Base-by-base conservation (phyloP, 1,140 invertebrate species). In the Linepithema humile region DNA sequence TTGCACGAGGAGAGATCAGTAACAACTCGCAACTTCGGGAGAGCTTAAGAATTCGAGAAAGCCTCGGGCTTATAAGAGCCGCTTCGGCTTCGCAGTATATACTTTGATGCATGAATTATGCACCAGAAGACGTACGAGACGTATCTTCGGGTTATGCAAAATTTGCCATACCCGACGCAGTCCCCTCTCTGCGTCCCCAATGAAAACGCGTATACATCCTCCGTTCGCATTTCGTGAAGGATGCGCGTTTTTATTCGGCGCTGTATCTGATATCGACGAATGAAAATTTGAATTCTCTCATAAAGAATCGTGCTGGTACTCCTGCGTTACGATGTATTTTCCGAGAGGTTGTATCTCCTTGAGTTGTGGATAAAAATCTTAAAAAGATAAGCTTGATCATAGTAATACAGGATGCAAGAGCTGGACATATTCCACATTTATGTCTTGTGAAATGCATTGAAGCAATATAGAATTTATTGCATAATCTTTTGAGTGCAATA, bases 61-160 rank as follows among this genome's bases (percentile, higher is more conserved):
- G 67, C 45, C 64, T 80, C 48, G 60, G 69, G 60, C 35, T 60
- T 83, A 74, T 74, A 45, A 53, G 73, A 84, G 50, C 48, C 57
- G 43, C 40, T 32, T 70, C 82, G 48, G 29, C 60, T 69, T 48
- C 65, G 67, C 59, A 62, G 69, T 59, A 74, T 60, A 43, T 53
- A 62, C 82, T 64, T 64, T 23, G 77, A 75, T 87, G 75, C 84
- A 87, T 87, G 86, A 85, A 87, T 87, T 85, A 87, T 85, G 86
- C 69, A 85, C 72, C 20, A 83, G 69, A 69, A 78, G 60, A 84
- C 48, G 55, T 84, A 78, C 40, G 40, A 64, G 62, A 80, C 29
- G 59, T 67, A 78, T 77, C 74, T 80, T 53, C 29, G 57, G 53
- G 59, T 80, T 84, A 55, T 80, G 62, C 45, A 80, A 65, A 84